These are phyloP conservation scores for Melieria omissa DNA, from an alignment of 2,888 invertebrate genomes.

Conservation along the genomic window DNA sequence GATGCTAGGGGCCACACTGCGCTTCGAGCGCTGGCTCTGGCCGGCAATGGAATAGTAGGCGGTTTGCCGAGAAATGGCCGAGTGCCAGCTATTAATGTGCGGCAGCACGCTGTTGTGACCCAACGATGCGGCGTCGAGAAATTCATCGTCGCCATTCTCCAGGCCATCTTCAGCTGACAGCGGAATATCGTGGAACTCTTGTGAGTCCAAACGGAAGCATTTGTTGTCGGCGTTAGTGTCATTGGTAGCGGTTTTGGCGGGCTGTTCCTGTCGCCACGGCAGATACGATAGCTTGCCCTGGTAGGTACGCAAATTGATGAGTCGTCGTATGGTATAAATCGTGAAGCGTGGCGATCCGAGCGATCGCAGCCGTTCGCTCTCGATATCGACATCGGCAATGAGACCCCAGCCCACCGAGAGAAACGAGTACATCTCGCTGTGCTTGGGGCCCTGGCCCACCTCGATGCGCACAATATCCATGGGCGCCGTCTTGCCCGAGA, in stretches of 20 bases:
- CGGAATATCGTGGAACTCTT: slow-evolving; percentile 45
- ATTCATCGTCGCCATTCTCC: slow-evolving; percentile 46
- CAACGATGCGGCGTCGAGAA: slow-evolving; percentile 62
- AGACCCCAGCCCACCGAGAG: slow-evolving; percentile 97
- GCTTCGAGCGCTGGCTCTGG: slow-evolving; percentile 73
- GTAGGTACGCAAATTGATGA: slow-evolving; percentile 87
- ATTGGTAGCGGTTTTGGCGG: neutral
- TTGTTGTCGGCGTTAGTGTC: neutral
- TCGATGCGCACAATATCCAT: slow-evolving; percentile 93
- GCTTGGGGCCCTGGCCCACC: slow-evolving; percentile 67
- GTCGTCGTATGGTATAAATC: slow-evolving; percentile 86
- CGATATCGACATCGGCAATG: slow-evolving; percentile 96
- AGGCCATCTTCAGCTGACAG: slow-evolving; percentile 40
- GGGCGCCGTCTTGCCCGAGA: slow-evolving; percentile 77
- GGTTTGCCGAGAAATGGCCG: slow-evolving; percentile 80
- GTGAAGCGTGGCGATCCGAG: slow-evolving; percentile 93
- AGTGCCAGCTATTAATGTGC: slow-evolving; percentile 85
- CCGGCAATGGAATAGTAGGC: slow-evolving; percentile 84
- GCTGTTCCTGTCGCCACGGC: slow-evolving; percentile 63
- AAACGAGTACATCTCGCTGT: slow-evolving; percentile 84
- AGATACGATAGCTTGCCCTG: slow-evolving; percentile 86
- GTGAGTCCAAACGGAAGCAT: slow-evolving; percentile 41
- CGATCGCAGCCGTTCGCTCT: slow-evolving; percentile 91
- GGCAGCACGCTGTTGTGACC: slow-evolving; percentile 60
- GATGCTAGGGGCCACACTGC: slow-evolving; percentile 43